phyloP scores from a whole-genome alignment of 92 coral and sea anemone species.

The Siderastrea siderea region DNA sequence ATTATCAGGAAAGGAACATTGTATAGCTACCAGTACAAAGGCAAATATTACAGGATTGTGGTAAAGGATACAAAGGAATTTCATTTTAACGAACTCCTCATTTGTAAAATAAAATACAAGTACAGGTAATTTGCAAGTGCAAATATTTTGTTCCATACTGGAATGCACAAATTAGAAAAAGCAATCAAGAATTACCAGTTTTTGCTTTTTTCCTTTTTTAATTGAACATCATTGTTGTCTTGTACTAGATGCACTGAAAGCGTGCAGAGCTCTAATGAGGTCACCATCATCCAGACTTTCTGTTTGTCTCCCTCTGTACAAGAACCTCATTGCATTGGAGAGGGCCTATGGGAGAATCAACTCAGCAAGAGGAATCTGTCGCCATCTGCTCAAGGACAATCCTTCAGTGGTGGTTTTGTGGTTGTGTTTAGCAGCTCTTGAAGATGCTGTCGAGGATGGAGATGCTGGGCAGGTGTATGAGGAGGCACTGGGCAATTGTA shows the following conservation, averaged over 20 bases:
- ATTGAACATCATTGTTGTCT: not conserved
- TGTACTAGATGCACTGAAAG: conserved; percentile 86
- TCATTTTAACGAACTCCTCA: too few species aligned
- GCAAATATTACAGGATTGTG: too few species aligned
- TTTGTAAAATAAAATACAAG: too few species aligned
- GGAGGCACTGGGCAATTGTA: conserved; percentile 78
- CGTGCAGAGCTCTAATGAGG: conserved; percentile 64
- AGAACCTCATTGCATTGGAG: conserved; percentile 94
- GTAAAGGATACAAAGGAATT: too few species aligned
- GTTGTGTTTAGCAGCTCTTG: conserved; percentile 88
- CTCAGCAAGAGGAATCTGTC: conserved; percentile 95
- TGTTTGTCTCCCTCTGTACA: conserved; percentile 88
- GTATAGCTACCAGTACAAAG: too few species aligned
- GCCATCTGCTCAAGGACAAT: conserved; percentile 81
- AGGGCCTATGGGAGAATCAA: conserved; percentile 80
- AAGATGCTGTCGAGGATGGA: conserved; percentile 58
- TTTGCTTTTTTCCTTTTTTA: not conserved
- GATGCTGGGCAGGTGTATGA: conserved; percentile 65
- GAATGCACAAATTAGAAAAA: too few species aligned
- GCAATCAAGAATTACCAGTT: not conserved
- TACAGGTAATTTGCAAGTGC: too few species aligned
- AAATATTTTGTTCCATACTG: too few species aligned
- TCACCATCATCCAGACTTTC: conserved; percentile 55
- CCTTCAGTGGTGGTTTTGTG: conserved; percentile 79
- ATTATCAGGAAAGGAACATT: too few species aligned